Evolutionary conservation across 2,888 invertebrate genomes (phyloP).

Genomic region (Leucoptera coffeella): DNA sequence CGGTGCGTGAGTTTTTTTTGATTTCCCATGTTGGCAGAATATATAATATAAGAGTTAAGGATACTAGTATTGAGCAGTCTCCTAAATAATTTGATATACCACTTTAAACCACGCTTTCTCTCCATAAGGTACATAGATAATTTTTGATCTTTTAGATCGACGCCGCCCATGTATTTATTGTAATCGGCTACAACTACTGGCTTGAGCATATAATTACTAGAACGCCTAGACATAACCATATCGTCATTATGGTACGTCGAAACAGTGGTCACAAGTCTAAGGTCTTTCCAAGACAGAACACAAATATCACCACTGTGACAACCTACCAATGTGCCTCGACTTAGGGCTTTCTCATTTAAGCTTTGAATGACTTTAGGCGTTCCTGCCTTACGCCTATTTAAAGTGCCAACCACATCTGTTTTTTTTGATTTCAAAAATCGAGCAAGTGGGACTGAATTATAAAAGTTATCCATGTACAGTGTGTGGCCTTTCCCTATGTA

Average conservation of each 20-base stretch:
- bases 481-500: slow-evolving; percentile 5
- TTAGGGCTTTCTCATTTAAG: background rate
- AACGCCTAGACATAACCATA: slow-evolving; percentile 3
- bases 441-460: slow-evolving; percentile 6
- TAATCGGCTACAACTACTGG: slow-evolving; percentile 7
- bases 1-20: slow-evolving; percentile 6
- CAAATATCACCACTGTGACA: slow-evolving; percentile 6
- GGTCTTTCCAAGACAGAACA: slow-evolving; percentile 8
- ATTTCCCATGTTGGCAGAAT: slow-evolving; percentile 5
- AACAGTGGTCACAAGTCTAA: slow-evolving; percentile 7
- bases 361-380: slow-evolving; percentile 2
- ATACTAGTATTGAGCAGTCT: slow-evolving; percentile 3
- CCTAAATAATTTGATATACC: slow-evolving; percentile 5
- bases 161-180: slow-evolving; percentile 8
- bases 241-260: slow-evolving; percentile 7
- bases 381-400: slow-evolving; percentile 5
- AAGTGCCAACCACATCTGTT: slow-evolving; percentile 6
- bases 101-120: slow-evolving; percentile 3
- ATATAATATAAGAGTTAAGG: slow-evolving; percentile 5
- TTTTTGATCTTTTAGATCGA: slow-evolving; percentile 10
- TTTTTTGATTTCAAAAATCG: slow-evolving; percentile 5
- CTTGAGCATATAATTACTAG: slow-evolving; percentile 5
- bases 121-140: slow-evolving; percentile 8
- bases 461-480: slow-evolving; percentile 8
- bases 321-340: background rate